These are phyloP conservation scores for Halichondria panicea DNA, from an alignment of 37 sponge, comb jelly and placozoan genomes.

Conservation along the genomic window DNA sequence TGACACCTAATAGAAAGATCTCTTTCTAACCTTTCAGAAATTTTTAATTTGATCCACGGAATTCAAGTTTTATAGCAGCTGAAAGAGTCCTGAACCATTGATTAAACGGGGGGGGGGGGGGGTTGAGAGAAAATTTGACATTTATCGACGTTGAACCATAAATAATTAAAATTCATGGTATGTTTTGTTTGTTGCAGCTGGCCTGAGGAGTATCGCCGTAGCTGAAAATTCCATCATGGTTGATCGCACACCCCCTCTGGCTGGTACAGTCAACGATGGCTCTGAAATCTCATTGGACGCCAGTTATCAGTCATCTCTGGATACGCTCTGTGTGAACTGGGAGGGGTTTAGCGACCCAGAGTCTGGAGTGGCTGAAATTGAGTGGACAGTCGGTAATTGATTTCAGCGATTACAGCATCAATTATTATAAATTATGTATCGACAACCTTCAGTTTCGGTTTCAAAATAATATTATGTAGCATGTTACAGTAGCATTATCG, in stretches of 20 bases:
- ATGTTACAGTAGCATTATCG: too few relatives aligned
- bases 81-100: too few relatives aligned
- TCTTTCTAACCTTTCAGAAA: too few relatives aligned
- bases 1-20: too few relatives aligned
- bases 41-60: too few relatives aligned
- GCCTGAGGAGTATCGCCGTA: conserved; percentile 35
- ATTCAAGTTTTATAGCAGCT: too few relatives aligned
- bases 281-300: conserved; percentile 16
- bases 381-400: conserved; percentile 53
- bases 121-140: neutral
- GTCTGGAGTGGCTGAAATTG: conserved; percentile 49
- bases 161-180: neutral
- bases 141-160: neutral
- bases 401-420: neutral
- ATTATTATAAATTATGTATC: too few relatives aligned
- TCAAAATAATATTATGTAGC: too few relatives aligned
- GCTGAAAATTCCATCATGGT: conserved; percentile 32
- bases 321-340: conserved; percentile 61
- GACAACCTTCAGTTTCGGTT: too few relatives aligned
- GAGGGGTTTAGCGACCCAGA: conserved; percentile 68
- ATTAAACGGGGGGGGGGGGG: too few relatives aligned
- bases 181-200: conserved; percentile 46
- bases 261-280: conserved; percentile 55
- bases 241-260: conserved; percentile 74
- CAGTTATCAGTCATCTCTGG: conserved; percentile 36